Evolutionary conservation across 2,888 invertebrate genomes (phyloP).

Genomic region (Drosophila atripex): DNA sequence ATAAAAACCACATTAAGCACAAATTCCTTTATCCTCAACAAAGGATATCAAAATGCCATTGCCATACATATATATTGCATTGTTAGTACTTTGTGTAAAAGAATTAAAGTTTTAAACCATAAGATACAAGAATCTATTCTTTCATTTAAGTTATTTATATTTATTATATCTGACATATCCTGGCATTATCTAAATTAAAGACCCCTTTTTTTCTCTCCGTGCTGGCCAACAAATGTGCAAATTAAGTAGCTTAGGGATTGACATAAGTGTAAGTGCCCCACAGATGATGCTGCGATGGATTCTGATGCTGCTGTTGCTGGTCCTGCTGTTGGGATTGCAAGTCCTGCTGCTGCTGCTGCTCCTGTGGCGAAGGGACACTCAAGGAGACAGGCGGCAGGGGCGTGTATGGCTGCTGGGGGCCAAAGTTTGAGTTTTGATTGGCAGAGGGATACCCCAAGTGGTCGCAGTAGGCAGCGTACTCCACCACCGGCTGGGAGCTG

Average conservation of each 20-base stretch:
- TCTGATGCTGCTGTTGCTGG: constrained; percentile 56
- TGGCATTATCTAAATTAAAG: too few relatives aligned
- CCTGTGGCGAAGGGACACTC: constrained; percentile 24
- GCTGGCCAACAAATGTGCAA: constrained; percentile 57
- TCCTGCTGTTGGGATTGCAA: constrained; percentile 60
- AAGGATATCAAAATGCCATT: too few relatives aligned
- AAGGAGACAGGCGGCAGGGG: constrained; percentile 25
- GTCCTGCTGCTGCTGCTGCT: constrained; percentile 56
- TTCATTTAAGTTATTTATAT: too few relatives aligned
- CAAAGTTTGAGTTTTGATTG: constrained; percentile 24
- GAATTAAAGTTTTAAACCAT: not conserved
- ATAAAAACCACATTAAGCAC: too few relatives aligned
- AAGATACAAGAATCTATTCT: too few relatives aligned
- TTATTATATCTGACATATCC: not conserved
- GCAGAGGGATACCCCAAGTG: constrained; percentile 54
- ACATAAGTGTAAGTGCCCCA: constrained; percentile 82
- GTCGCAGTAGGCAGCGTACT: constrained; percentile 64
- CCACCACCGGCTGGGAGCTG: constrained; percentile 66
- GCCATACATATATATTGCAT: too few relatives aligned
- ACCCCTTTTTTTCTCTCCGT: constrained; percentile 6
- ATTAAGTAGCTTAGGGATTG: constrained; percentile 79
- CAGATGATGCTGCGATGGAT: constrained; percentile 72
- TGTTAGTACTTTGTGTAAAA: too few relatives aligned
- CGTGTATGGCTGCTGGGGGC: constrained; percentile 26
- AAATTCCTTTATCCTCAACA: too few relatives aligned